Evolutionary conservation across 1,140 invertebrate species (phyloP).

Genomic region (Proctacanthus coquilletti): DNA sequence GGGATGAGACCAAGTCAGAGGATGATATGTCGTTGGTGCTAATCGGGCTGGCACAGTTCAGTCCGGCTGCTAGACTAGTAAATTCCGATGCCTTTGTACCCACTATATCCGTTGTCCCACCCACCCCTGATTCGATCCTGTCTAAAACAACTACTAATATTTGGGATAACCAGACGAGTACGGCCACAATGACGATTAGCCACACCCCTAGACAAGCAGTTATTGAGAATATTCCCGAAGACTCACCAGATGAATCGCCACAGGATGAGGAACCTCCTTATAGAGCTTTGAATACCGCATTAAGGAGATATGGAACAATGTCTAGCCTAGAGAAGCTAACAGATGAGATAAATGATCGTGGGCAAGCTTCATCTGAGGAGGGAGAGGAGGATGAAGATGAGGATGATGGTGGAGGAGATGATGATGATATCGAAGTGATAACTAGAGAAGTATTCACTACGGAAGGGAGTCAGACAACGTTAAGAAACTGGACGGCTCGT

Average conservation of each 20-base stretch:
- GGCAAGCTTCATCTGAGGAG: constrained; percentile 31
- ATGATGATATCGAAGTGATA: constrained; percentile 22
- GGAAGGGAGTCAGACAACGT: constrained; percentile 16
- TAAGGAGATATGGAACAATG: constrained; percentile 52
- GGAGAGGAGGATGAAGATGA: constrained; percentile 9
- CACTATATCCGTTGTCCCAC: constrained; percentile 56
- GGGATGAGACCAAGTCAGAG: constrained; percentile 24
- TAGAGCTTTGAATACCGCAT: constrained; percentile 34
- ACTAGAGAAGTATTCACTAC: constrained; percentile 11
- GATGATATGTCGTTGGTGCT: constrained; percentile 45
- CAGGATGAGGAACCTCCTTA: constrained; percentile 39
- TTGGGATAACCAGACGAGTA: constrained; percentile 19
- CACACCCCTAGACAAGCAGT: constrained; percentile 19
- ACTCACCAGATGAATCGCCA: constrained; percentile 38
- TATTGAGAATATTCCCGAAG: constrained; percentile 30
- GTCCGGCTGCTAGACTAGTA: constrained; percentile 43
- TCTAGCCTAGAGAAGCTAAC: constrained; percentile 54
- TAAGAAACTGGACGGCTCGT: constrained; percentile 55
- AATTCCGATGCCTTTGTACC: constrained; percentile 43
- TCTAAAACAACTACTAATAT: constrained; percentile 26
- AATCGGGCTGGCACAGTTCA: constrained; percentile 45
- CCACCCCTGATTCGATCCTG: constrained; percentile 46
- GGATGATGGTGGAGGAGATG: constrained; percentile 10
- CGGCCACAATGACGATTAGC: constrained; percentile 5
- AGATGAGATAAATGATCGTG: constrained; percentile 39